Percentiles rank a stretch among this genome's conserved stretches.
Conservation (phyloP, 2,797 vertebrate species). For the Apodemus agrarius region DNA sequence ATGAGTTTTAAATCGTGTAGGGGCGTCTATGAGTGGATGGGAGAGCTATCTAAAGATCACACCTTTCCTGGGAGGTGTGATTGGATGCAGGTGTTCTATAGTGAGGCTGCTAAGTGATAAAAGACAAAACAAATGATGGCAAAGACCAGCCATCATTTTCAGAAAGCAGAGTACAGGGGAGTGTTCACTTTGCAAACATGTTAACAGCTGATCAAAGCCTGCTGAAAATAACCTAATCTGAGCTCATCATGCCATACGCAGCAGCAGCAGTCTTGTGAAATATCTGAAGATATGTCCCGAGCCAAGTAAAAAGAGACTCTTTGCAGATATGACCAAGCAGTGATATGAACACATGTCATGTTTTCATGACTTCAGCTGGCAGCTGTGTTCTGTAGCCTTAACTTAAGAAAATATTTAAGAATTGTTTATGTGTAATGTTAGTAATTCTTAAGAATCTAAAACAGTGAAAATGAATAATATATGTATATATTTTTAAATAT, state of each 20-base stretch:
- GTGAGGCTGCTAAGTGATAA: neutral
- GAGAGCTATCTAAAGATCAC: neutral
- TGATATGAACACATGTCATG: neutral
- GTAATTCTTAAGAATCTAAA: slow-evolving; percentile 41
- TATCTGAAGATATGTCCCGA: neutral
- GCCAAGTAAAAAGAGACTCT: neutral
- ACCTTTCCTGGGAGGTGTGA: neutral
- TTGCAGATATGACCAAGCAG: neutral
- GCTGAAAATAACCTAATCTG: neutral
- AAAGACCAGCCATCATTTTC: neutral
- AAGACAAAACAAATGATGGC: neutral
- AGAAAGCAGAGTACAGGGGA: neutral
- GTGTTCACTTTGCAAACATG: neutral
- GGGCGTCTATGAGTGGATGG: neutral
- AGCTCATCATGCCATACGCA: neutral
- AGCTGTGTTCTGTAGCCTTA: neutral
- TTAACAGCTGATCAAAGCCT: neutral
- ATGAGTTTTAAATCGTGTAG: neutral
- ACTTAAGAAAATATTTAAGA: slow-evolving; percentile 1
- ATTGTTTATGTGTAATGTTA: neutral
- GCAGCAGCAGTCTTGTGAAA: neutral
- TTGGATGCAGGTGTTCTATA: neutral
- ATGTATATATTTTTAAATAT: neutral
- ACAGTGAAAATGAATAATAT: neutral
- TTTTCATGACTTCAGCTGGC: neutral